Evolutionary conservation across 2,888 invertebrate species (phyloP), one percentile per base, ranked within the genome.

Genomic region (Argyresthia goedartella): DNA sequence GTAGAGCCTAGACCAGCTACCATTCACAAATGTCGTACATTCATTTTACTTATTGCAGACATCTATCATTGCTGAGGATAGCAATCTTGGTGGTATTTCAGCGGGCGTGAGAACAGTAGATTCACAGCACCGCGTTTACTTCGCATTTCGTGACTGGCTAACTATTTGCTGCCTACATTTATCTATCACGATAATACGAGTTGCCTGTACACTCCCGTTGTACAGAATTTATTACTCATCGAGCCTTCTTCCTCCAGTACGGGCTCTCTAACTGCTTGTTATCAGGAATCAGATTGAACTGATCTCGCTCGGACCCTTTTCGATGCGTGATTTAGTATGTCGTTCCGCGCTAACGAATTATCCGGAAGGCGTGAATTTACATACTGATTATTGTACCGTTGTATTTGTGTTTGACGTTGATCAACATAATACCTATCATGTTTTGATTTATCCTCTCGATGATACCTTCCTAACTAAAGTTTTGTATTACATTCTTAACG

Each of bases 31-130:
- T 4, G 47, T 34, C 34, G 25, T 25, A 13, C 36, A 9, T 35
- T 16, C 35, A 49, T 25, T 25, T 13, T 36, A 33, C 13, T 65
- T 65, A 62, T 66, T 68, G 64, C 62, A 60, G 67, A 66, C 70
- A 78, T 81, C 79, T 76, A 80, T 81, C 75, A 71, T 61, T 66
- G 66, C 61, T 56, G 55, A 48, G 61, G 77, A 81, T 84, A 70
- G 69, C 65, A 64, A 79, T 84, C 75, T 62, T 54, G 57, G 59
- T 66, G 61, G 71, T 67, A 74, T 73, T 73, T 72, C 71, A 71
- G 71, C 67, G 67, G 70, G 72, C 77, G 79, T 81, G 82, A 79
- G 81, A 79, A 78, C 68, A 68, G 68, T 42, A n/a, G 42, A 42
- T 1, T 15, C 15, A 25, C 25, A 25, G 39, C 39, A 39, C 39